Base-by-base conservation (phyloP, 1,140 invertebrate genomes). In the Bombyx mandarina region DNA sequence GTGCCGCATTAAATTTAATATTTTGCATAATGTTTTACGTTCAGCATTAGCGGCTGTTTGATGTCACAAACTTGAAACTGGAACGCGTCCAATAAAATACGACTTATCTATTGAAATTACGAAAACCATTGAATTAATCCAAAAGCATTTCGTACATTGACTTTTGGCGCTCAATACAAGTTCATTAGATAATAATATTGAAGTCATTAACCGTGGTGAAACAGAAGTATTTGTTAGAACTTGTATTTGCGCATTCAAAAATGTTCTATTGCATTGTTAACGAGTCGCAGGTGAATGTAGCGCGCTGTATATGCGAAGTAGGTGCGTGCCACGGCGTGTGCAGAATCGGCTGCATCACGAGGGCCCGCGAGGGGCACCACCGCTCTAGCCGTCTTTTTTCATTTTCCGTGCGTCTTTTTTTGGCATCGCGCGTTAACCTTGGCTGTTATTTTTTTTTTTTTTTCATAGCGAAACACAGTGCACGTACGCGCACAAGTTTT, bases 321-420 rank as follows among this genome's bases (percentile, higher is more conserved):
- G 57, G 67, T 69, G 63, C 55, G 63, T 55, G 66, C 62, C 53
- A 60, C 56, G 66, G 61, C 67, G 73, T 67, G 69, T 78, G 74
- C 75, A 82, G 72, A 81, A 66, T 69, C 69, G 65, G 73, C 75
- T 88, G 87, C 86, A 88, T 70, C 75, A 74, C 76, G 79, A 82
- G 76, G 77, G 63, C 73, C 75, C 73, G 72, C 74, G 77, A 74
- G 80, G 82, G 73, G 82, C 77, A 67, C 77, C 68, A 67, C 77
- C 68, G 69, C 77, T 83, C 79, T 82, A 82, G 79, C 75, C 74
- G 77, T 81, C 80, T 81, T 82, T 84, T 81, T 80, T 77, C 70
- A 78, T 82, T 79, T 79, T 80, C 80, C 76, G 81, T 81, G 79
- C 76, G 81, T 84, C 83, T 86, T 86, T 84, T 86, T 86, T 86